These are phyloP conservation scores for Drosophila quinaria DNA, from an alignment of 2,888 invertebrate genomes.

Conservation along the genomic window DNA sequence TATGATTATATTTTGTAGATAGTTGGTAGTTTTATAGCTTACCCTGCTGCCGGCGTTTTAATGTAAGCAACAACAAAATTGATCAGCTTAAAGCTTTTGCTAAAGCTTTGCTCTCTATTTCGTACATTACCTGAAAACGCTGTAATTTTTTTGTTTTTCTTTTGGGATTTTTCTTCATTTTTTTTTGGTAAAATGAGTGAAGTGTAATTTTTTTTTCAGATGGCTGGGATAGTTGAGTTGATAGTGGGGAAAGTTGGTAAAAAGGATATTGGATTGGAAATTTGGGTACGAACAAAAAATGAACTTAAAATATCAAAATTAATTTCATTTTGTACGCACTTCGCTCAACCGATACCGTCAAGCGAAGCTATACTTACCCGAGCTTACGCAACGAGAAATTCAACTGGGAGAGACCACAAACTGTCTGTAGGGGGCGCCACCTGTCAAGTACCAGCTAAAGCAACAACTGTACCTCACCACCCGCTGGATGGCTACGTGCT, in stretches of 20 bases:
- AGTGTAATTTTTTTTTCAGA: conserved; percentile 20
- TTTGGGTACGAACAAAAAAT: conserved; percentile 57
- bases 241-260: background rate
- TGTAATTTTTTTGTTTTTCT: conserved; percentile 53
- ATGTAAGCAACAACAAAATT: conserved; percentile 41
- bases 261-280: conserved; percentile 10
- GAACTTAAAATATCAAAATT: conserved; percentile 73
- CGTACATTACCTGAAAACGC: conserved; percentile 68
- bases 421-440: conserved; percentile 20
- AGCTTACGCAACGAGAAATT: background rate
- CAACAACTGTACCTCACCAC: conserved; percentile 62
- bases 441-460: conserved; percentile 53
- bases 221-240: conserved; percentile 17
- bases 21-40: conserved; percentile 66
- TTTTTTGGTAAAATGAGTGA: conserved; percentile 14
- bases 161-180: conserved; percentile 5
- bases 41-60: conserved; percentile 56
- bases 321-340: conserved; percentile 77
- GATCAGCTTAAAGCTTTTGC: conserved; percentile 28
- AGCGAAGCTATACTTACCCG: conserved; percentile 87
- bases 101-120: conserved; percentile 32
- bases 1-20: conserved; percentile 41
- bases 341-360: conserved; percentile 87
- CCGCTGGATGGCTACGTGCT: conserved; percentile 60
- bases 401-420: background rate